These are phyloP conservation scores for Parasteatoda tepidariorum DNA, from an alignment of 1,140 invertebrate genomes.

Conservation along the genomic window DNA sequence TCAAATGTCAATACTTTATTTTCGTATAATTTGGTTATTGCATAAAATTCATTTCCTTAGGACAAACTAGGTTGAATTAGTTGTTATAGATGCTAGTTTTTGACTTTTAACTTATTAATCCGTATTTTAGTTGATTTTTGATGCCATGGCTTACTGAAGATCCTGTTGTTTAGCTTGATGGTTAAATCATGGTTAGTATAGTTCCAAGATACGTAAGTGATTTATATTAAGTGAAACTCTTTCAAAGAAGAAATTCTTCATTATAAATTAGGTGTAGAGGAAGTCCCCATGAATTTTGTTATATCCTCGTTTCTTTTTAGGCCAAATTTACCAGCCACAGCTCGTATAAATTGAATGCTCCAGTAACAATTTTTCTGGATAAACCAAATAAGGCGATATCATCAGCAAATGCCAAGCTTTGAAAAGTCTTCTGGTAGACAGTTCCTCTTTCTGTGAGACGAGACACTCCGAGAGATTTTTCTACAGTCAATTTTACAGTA, in stretches of 20 bases:
- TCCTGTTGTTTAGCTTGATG: background rate
- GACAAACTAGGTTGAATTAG: background rate
- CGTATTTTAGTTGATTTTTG: background rate
- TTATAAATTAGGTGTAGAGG: background rate
- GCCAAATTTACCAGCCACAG: background rate
- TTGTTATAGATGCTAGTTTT: conserved; percentile 1
- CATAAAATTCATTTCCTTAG: too few species aligned
- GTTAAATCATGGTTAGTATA: background rate
- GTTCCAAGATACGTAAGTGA: background rate
- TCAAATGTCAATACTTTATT: too few species aligned
- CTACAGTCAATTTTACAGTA: background rate
- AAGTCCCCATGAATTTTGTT: background rate
- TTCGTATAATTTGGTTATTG: too few species aligned
- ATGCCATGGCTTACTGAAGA: background rate
- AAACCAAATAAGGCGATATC: background rate
- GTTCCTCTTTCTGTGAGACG: background rate
- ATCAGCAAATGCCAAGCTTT: background rate
- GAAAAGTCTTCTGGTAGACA: background rate
- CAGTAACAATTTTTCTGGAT: background rate
- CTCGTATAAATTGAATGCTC: background rate
- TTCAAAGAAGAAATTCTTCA: background rate
- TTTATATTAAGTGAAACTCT: background rate
- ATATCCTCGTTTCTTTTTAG: background rate
- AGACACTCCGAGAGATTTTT: background rate
- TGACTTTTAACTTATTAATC: background rate